Percentiles rank a stretch among this genome's conserved stretches.
phyloP scores from a whole-genome alignment of 2,888 invertebrate species.

The Melinaea menophilus region DNA sequence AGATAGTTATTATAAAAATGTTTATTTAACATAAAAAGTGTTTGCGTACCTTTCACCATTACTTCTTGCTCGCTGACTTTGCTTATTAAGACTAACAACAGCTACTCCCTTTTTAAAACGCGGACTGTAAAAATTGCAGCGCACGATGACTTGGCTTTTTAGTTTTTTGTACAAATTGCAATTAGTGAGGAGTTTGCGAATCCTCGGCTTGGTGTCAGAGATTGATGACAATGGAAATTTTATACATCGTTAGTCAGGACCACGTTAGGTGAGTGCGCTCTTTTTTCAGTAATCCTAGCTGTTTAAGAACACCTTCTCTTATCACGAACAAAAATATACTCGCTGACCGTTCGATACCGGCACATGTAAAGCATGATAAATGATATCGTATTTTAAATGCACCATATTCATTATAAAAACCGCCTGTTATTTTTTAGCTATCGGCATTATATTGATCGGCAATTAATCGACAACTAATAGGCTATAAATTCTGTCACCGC shows the following conservation, averaged over 20 bases:
- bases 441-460: constrained; percentile 41
- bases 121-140: constrained; percentile 67
- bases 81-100: constrained; percentile 40
- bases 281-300: constrained; percentile 71
- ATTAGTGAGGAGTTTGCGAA: constrained; percentile 76
- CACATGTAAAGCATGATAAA: neutral
- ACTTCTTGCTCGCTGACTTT: constrained; percentile 33
- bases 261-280: constrained; percentile 71
- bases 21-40: constrained; percentile 14
- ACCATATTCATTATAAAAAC: constrained; percentile 6
- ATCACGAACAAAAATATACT: constrained; percentile 16
- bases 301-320: constrained; percentile 45
- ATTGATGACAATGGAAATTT: constrained; percentile 79
- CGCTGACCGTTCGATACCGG: neutral
- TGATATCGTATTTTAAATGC: constrained; percentile 3
- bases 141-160: constrained; percentile 71
- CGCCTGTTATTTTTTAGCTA: constrained; percentile 24
- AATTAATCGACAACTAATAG: constrained; percentile 56
- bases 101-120: constrained; percentile 55
- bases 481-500: constrained; percentile 58
- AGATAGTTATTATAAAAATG: constrained; percentile 11
- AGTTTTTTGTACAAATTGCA: constrained; percentile 77
- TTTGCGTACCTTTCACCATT: constrained; percentile 17
- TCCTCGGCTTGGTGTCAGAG: constrained; percentile 75
- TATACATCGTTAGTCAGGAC: constrained; percentile 76